phyloP scores from a whole-genome alignment of 2,888 invertebrate species.

The Hymenopus coronatus region DNA sequence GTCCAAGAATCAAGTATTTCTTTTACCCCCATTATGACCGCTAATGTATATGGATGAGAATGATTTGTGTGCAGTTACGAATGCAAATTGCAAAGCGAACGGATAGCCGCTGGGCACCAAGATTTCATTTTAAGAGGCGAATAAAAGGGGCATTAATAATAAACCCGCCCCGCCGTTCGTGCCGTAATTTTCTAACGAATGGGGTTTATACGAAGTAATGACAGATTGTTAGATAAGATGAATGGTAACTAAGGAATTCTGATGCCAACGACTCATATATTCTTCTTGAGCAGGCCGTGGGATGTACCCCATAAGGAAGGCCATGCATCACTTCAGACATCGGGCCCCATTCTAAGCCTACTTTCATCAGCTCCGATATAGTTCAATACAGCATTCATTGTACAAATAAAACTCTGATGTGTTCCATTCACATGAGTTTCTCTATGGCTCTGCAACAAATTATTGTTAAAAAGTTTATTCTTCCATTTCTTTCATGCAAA shows the following conservation, averaged over 20 bases:
- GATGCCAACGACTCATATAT: background rate
- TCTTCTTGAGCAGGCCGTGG: background rate
- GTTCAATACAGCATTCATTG: background rate
- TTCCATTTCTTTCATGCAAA: too few species aligned
- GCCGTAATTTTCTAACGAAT: constrained; percentile 9
- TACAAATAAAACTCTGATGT: background rate
- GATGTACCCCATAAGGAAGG: background rate
- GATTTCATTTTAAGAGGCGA: constrained; percentile 5
- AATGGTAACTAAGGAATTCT: background rate
- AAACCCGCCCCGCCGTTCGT: background rate
- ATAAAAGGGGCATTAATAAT: background rate
- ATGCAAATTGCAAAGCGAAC: background rate
- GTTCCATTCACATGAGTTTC: background rate
- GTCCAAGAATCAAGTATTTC: background rate
- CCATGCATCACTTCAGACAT: background rate
- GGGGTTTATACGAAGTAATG: constrained; percentile 1
- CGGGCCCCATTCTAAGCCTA: background rate
- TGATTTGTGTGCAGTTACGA: background rate
- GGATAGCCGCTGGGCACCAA: background rate
- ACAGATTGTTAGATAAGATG: constrained; percentile 10
- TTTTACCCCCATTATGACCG: background rate
- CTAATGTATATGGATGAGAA: background rate
- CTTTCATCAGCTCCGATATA: background rate
- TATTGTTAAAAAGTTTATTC: too few species aligned
- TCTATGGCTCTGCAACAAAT: too few species aligned